Conservation (phyloP, 2,888 invertebrate species). For the Bombylius discolor region DNA sequence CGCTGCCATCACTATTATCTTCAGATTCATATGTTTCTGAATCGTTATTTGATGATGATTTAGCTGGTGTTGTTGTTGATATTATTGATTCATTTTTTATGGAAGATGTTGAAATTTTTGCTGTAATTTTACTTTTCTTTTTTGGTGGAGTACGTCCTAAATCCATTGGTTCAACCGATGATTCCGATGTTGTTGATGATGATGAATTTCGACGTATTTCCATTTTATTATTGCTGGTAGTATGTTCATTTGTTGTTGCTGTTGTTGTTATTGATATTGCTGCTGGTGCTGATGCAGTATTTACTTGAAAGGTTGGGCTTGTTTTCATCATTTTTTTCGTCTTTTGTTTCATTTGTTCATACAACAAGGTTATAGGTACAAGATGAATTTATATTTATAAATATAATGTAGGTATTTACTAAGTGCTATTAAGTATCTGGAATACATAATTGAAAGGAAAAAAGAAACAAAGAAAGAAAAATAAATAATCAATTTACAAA, state of each 20-base stretch:
- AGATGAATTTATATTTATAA: no score
- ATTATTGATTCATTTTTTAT: neutral
- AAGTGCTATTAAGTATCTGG: neutral
- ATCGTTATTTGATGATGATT: constrained; percentile 4
- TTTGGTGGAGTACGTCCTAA: constrained; percentile 31
- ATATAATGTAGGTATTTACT: no score
- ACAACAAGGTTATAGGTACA: no score
- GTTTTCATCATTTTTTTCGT: neutral
- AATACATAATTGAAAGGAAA: constrained; percentile 1
- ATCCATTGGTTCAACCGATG: constrained; percentile 35
- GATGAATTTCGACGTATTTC: constrained; percentile 25
- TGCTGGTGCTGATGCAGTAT: neutral
- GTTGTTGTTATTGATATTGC: neutral
- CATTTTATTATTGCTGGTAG: constrained; percentile 20
- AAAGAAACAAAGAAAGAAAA: neutral
- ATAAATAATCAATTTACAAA: neutral
- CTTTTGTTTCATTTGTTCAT: no score
- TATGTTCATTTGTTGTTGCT: neutral
- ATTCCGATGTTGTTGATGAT: constrained; percentile 32
- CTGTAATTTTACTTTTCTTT: constrained; percentile 9
- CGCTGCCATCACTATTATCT: constrained; percentile 8
- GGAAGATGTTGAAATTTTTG: neutral
- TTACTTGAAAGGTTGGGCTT: no score
- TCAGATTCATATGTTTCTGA: constrained; percentile 15
- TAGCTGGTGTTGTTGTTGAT: neutral